A percentile compares a stretch with the other conserved stretches of the same genome.
phyloP scores from a whole-genome alignment of 1,140 invertebrate genomes.

The Frieseomelitta varia region DNA sequence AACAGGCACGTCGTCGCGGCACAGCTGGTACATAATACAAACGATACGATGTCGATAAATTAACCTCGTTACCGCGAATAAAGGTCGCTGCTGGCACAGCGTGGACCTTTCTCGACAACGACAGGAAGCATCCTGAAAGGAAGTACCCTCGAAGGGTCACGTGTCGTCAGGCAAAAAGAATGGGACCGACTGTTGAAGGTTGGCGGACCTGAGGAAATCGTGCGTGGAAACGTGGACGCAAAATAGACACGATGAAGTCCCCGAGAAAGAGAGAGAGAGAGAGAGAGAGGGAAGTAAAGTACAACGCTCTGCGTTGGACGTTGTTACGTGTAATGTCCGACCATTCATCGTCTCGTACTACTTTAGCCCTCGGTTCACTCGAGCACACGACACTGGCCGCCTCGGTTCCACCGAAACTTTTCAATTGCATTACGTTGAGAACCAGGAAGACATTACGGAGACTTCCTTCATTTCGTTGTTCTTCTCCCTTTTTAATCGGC shows the following conservation, averaged over 20 bases:
- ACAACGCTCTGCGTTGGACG: neutral
- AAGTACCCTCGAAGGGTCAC: conserved; percentile 1
- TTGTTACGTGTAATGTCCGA: conserved; percentile 25
- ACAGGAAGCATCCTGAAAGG: conserved; percentile 23
- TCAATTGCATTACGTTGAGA: neutral
- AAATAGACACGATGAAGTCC: neutral
- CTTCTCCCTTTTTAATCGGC: neutral
- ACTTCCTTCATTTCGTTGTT: no score
- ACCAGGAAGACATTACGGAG: no score
- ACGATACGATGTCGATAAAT: neutral
- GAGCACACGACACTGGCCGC: neutral
- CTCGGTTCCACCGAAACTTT: neutral
- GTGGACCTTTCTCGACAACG: neutral
- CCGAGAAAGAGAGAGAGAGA: neutral
- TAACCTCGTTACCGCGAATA: conserved; percentile 12
- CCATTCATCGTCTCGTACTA: conserved; percentile 22
- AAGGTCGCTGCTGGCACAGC: neutral
- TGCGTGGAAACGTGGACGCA: conserved; percentile 2
- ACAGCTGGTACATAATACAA: neutral
- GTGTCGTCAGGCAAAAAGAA: conserved; percentile 15
- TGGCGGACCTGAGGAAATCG: conserved; percentile 17
- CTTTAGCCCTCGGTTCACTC: neutral
- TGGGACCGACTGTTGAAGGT: neutral
- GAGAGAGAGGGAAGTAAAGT: conserved; percentile 19
- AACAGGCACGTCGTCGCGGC: neutral